Evolutionary conservation across 2,797 vertebrate genomes (phyloP), one percentile per base, ranked within the genome.

Genomic region (Siniperca obscura): DNA sequence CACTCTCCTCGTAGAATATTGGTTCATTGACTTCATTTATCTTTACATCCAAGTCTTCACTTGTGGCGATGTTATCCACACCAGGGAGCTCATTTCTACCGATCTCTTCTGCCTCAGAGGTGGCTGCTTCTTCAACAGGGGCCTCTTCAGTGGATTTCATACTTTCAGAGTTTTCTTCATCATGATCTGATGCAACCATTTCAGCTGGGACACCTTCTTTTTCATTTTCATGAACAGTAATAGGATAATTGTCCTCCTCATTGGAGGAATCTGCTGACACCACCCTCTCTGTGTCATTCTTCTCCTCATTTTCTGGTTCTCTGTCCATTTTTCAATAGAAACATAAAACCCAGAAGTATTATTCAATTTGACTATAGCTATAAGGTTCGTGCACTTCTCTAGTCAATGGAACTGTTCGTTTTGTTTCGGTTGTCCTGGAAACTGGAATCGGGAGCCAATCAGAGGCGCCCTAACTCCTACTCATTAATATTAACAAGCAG

Each of bases 341-440:
- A 22, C 50, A 14, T 16, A 59, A 72, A 2, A 4, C 1, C 2
- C 1, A 2, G n/a, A 53, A n/a, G 7, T 53, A 40, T 59, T 46
- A 40, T 64, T 50, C 0, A 17, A 7, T 42, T 2, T 71, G 1
- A 55, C 8, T 61, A 0, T 0, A n/a, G n/a, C 19, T 70, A 10
- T 3, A 52, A 17, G 10, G 14, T 46, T 70, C 14, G 13, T 44
- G 21, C 30, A 27, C 5, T 30, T 81, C 19, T 62, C 19, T 12
- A 27, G 70, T 78, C 59, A 52, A 16, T 76, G 25, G 50, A 82
- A 69, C 71, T 36, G 34, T 83, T 86, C 38, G 89, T 93, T 92
- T 93, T 80, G 93, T 90, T 90, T 90, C 13, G 25, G 95, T 95
- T 93, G 93, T 88, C 94, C 44, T 92, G 93, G 95, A 88, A 89